Evolutionary conservation across 1,140 invertebrate genomes (phyloP).

Genomic region (Brevipalpus yothersi): DNA sequence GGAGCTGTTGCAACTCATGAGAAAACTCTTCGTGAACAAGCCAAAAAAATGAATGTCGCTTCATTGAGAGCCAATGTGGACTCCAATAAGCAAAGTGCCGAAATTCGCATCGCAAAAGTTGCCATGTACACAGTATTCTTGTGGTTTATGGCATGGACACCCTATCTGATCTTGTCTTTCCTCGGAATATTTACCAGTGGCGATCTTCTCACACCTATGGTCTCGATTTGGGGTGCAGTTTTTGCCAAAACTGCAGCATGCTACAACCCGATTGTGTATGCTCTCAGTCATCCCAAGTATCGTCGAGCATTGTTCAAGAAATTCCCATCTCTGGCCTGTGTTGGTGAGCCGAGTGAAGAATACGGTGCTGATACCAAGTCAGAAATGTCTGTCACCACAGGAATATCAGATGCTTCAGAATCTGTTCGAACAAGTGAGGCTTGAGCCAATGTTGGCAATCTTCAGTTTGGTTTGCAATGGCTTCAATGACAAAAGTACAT

Average conservation of each 20-base stretch:
- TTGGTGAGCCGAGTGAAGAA: conserved; percentile 7
- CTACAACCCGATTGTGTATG: conserved; percentile 59
- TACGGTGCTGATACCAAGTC: conserved; percentile 5
- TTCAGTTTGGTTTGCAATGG: too few species aligned
- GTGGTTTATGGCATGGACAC: conserved; percentile 63
- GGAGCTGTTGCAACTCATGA: conserved; percentile 52
- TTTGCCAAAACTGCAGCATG: conserved; percentile 51
- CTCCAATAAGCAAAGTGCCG: conserved; percentile 35
- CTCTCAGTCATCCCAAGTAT: conserved; percentile 53
- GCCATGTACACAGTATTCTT: conserved; percentile 51
- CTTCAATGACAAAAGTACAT: too few species aligned
- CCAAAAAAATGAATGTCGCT: conserved; percentile 60
- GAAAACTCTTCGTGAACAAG: conserved; percentile 53
- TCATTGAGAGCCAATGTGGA: conserved; percentile 39
- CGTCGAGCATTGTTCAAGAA: conserved; percentile 38
- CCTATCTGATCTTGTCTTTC: conserved; percentile 52
- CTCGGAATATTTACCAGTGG: conserved; percentile 39
- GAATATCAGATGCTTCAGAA: not conserved
- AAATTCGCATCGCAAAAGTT: conserved; percentile 49
- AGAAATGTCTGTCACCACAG: conserved; percentile 6
- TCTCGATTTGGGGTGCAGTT: conserved; percentile 47
- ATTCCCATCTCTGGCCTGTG: conserved; percentile 38
- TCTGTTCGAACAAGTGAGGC: too few species aligned
- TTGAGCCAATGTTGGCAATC: too few species aligned
- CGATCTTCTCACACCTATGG: conserved; percentile 28